These are phyloP conservation scores for Austrofundulus limnaeus DNA, from an alignment of 2,113 vertebrate genomes.

Conservation along the genomic window DNA sequence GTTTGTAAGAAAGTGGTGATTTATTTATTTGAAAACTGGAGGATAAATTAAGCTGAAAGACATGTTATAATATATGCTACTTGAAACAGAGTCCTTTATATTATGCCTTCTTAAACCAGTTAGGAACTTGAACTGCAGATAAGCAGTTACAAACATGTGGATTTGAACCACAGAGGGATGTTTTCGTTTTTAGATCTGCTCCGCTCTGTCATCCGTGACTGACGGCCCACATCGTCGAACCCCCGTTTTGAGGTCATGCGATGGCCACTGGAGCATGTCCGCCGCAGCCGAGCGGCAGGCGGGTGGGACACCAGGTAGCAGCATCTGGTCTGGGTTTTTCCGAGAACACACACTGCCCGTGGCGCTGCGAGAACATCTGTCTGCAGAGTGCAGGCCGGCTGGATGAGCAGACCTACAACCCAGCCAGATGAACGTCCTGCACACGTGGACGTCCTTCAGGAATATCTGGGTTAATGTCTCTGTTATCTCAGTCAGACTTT, in stretches of 20 bases:
- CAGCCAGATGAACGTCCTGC: slow-evolving; percentile 65
- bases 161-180: slow-evolving; percentile 12
- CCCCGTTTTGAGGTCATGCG: slow-evolving; percentile 66
- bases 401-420: slow-evolving; percentile 59
- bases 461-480: slow-evolving; percentile 69
- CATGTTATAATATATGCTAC: slow-evolving; percentile 40
- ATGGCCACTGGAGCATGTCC: slow-evolving; percentile 65
- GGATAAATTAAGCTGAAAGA: slow-evolving; percentile 24
- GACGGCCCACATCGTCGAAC: slow-evolving; percentile 40
- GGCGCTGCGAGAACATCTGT: slow-evolving; percentile 79
- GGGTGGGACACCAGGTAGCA: slow-evolving; percentile 74
- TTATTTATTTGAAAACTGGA: slow-evolving; percentile 46
- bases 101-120: background rate
- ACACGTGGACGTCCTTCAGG: slow-evolving; percentile 75
- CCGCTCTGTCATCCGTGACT: slow-evolving; percentile 52
- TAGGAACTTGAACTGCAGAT: slow-evolving; percentile 9
- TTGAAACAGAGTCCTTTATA: slow-evolving; percentile 23
- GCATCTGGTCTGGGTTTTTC: slow-evolving; percentile 80
- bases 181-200: slow-evolving; percentile 22
- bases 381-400: slow-evolving; percentile 63
- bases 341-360: slow-evolving; percentile 76
- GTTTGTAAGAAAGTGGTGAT: slow-evolving; percentile 21
- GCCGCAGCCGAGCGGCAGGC: slow-evolving; percentile 58
- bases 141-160: slow-evolving; percentile 11
- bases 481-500: slow-evolving; percentile 35